A percentile compares a stretch with the other conserved stretches of the same genome.
These are phyloP conservation scores for Brachionichthys hirsutus DNA, from an alignment of 2,113 vertebrate species.

Conservation along the genomic window DNA sequence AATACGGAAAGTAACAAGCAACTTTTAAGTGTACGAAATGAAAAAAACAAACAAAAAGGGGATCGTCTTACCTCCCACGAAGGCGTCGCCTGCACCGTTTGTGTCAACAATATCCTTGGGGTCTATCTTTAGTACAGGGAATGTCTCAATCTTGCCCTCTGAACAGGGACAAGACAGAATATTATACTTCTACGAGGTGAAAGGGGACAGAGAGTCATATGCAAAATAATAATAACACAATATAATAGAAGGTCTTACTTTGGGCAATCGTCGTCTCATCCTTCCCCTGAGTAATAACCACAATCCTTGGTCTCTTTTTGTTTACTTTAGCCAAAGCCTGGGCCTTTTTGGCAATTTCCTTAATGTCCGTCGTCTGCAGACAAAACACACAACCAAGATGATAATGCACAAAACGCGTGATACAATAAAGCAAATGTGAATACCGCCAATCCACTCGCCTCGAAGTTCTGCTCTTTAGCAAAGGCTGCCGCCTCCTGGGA, in stretches of 20 bases:
- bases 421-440: background rate
- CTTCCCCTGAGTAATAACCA: slow-evolving; percentile 94
- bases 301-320: slow-evolving; percentile 84
- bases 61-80: slow-evolving; percentile 89
- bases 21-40: background rate
- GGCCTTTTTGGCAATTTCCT: slow-evolving; percentile 89
- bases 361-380: slow-evolving; percentile 87
- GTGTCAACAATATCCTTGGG: slow-evolving; percentile 95
- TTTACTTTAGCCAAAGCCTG: slow-evolving; percentile 91
- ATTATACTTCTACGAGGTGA: background rate
- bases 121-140: slow-evolving; percentile 87
- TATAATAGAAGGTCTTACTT: slow-evolving; percentile 70
- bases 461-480: slow-evolving; percentile 91
- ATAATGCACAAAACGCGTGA: background rate
- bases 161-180: slow-evolving; percentile 50
- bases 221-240: background rate
- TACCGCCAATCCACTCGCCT: slow-evolving; percentile 84
- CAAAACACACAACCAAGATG: slow-evolving; percentile 27
- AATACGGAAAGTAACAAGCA: background rate
- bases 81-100: slow-evolving; percentile 96
- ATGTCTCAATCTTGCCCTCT: slow-evolving; percentile 83
- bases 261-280: slow-evolving; percentile 85
- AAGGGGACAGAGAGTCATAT: background rate
- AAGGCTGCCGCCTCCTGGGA: slow-evolving; percentile 92
- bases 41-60: background rate